Evolutionary conservation across 2,797 vertebrate species (phyloP).

Genomic region (Malurus splendens): DNA sequence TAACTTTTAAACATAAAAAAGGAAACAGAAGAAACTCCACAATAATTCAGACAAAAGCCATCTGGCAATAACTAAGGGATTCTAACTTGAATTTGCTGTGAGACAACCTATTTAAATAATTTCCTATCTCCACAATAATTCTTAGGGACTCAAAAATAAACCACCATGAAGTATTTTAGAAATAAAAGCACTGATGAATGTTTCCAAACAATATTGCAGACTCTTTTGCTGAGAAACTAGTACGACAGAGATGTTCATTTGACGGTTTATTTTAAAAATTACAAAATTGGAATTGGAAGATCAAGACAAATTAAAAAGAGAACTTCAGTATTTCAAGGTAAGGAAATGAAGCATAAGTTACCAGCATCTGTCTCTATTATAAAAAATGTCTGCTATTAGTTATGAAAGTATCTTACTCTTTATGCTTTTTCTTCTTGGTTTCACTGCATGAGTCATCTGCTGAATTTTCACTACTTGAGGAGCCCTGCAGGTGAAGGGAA

Average conservation of each 20-base stretch:
- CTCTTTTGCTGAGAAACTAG: neutral
- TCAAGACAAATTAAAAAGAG: neutral
- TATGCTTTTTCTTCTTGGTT: slow-evolving; percentile 83
- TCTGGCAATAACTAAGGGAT: neutral
- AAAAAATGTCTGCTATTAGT: neutral
- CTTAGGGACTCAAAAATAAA: neutral
- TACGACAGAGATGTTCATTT: neutral
- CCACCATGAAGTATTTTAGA: neutral
- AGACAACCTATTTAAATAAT: neutral
- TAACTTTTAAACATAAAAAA: neutral
- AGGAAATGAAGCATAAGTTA: neutral
- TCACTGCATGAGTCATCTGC: slow-evolving; percentile 77
- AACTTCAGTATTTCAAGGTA: neutral
- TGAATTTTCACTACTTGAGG: slow-evolving; percentile 85
- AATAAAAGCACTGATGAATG: neutral
- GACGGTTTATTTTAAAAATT: neutral
- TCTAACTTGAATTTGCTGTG: neutral
- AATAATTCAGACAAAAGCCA: neutral
- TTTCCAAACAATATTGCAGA: neutral
- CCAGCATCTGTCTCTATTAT: neutral
- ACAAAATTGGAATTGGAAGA: neutral
- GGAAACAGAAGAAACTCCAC: neutral
- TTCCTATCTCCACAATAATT: neutral
- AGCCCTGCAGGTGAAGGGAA: slow-evolving; percentile 74
- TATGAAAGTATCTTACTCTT: slow-evolving; percentile 76